Conservation (phyloP, 2,888 invertebrate species). For the Gastracanthus pulcherrimus region DNA sequence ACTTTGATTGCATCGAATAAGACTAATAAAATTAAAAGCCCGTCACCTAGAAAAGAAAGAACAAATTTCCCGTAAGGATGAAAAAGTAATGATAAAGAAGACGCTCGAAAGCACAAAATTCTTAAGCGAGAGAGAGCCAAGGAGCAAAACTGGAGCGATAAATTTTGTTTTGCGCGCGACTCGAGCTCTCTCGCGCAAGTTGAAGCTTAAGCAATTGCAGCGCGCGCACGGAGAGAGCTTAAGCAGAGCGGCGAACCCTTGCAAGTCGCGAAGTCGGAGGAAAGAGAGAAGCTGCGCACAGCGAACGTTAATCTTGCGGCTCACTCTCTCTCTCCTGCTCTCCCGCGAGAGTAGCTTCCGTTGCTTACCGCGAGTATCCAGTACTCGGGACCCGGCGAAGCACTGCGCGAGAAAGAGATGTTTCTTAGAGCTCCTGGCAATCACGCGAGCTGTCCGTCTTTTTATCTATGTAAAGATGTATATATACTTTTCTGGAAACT, state of each 20-base stretch:
- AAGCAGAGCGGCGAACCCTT: background rate
- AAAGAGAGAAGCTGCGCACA: slow-evolving; percentile 25
- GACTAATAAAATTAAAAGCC: background rate
- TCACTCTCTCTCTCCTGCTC: slow-evolving; percentile 19
- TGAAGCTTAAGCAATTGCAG: slow-evolving; percentile 37
- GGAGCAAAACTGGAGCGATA: slow-evolving; percentile 39
- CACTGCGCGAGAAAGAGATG: slow-evolving; percentile 1
- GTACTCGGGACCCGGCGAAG: background rate
- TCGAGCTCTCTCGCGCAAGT: no score
- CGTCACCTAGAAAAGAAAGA: background rate
- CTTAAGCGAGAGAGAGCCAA: slow-evolving; percentile 24
- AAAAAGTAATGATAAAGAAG: slow-evolving; percentile 28
- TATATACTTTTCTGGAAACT: background rate
- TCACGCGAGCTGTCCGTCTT: slow-evolving; percentile 37
- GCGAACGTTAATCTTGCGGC: slow-evolving; percentile 48
- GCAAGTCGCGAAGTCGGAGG: slow-evolving; percentile 26
- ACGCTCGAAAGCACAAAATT: slow-evolving; percentile 19
- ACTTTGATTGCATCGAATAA: no score
- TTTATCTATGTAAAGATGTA: background rate
- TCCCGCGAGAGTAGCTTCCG: slow-evolving; percentile 23
- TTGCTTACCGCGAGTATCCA: slow-evolving; percentile 23
- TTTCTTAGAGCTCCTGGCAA: slow-evolving; percentile 26
- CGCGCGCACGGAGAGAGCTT: slow-evolving; percentile 1
- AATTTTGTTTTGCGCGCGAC: slow-evolving; percentile 40
- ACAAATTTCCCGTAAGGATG: background rate